phyloP scores from a whole-genome alignment of 2,888 invertebrate species.

The Drosophila lacicola region DNA sequence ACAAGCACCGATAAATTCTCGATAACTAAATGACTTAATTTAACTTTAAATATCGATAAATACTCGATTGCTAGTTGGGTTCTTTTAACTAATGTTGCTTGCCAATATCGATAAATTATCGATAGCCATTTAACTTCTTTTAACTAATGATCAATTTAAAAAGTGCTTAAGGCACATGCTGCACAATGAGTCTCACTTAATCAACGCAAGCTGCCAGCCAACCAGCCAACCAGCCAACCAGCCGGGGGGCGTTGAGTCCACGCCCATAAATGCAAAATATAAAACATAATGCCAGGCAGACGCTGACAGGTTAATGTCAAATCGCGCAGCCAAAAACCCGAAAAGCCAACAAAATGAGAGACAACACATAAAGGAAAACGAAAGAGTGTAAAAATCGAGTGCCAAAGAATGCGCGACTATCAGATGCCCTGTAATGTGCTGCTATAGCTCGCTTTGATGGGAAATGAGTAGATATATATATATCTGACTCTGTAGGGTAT shows the following conservation, averaged over 20 bases:
- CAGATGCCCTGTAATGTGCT: slow-evolving; percentile 7
- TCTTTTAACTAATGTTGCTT: no score
- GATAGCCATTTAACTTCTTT: no score
- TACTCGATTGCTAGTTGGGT: no score
- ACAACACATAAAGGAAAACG: slow-evolving; percentile 28
- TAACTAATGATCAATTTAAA: not conserved
- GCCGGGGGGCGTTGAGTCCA: slow-evolving; percentile 1
- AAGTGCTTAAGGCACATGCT: slow-evolving; percentile 1
- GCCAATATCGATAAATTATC: no score
- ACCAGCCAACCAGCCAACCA: not conserved
- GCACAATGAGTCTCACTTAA: slow-evolving; percentile 10
- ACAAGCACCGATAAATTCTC: no score
- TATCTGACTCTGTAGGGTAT: not conserved
- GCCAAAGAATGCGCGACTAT: not conserved
- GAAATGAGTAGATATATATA: no score
- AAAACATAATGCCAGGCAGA: slow-evolving; percentile 55
- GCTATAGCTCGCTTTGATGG: no score
- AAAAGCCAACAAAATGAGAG: slow-evolving; percentile 46
- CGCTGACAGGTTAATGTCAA: slow-evolving; percentile 76
- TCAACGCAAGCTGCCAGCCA: slow-evolving; percentile 11
- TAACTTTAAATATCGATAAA: no score
- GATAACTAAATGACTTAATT: no score
- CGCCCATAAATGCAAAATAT: slow-evolving; percentile 51
- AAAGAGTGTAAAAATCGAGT: not conserved
- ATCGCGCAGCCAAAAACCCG: slow-evolving; percentile 61